Conservation (phyloP, 2,888 invertebrate genomes). For the Oxytorus armatus region DNA sequence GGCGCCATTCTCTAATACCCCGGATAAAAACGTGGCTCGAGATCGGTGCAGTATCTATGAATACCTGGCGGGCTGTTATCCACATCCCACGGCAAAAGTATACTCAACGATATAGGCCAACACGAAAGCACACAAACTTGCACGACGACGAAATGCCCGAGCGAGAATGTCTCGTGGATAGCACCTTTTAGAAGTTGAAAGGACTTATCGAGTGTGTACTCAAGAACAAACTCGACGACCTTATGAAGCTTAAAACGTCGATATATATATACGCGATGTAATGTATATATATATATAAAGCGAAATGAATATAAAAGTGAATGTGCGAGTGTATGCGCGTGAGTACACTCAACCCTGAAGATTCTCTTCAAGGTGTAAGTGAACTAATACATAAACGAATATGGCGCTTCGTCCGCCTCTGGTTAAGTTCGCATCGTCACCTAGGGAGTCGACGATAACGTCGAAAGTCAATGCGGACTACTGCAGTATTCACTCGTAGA, state of each 20-base stretch:
- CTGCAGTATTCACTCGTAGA: slow-evolving; percentile 38
- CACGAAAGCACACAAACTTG: slow-evolving; percentile 40
- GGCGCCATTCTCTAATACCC: slow-evolving; percentile 66
- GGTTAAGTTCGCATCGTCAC: slow-evolving; percentile 47
- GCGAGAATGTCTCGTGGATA: slow-evolving; percentile 27
- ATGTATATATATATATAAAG: slow-evolving; percentile 17
- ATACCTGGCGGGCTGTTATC: slow-evolving; percentile 45
- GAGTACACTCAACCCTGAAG: slow-evolving; percentile 15
- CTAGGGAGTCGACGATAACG: slow-evolving; percentile 59
- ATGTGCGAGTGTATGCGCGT: slow-evolving; percentile 23
- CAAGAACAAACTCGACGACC: not conserved
- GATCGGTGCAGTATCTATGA: slow-evolving; percentile 54
- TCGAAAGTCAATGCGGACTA: slow-evolving; percentile 53
- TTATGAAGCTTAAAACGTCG: not conserved
- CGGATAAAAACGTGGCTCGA: slow-evolving; percentile 60
- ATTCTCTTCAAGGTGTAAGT: slow-evolving; percentile 22
- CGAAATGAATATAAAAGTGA: slow-evolving; percentile 26
- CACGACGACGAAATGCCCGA: slow-evolving; percentile 37
- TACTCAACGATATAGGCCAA: slow-evolving; percentile 40
- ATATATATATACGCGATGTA: not conserved
- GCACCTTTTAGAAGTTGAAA: slow-evolving; percentile 25
- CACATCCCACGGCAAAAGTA: slow-evolving; percentile 28
- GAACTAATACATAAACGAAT: slow-evolving; percentile 29
- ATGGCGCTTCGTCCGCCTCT: slow-evolving; percentile 19
- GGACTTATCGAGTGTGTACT: slow-evolving; percentile 9